Conservation (phyloP, 2,797 vertebrate species). For the Luscinia megarhynchos region DNA sequence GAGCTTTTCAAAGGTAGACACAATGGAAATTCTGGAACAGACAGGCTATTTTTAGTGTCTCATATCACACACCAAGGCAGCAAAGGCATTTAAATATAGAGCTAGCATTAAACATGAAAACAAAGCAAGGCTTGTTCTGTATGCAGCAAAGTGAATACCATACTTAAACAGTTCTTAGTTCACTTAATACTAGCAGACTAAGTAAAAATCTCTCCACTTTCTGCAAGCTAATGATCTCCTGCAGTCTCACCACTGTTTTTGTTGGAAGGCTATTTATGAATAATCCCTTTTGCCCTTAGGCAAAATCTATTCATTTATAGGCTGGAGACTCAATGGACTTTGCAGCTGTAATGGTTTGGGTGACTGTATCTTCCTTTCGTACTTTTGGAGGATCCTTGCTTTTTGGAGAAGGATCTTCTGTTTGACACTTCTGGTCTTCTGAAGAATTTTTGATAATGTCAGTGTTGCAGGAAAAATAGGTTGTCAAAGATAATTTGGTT, state of each 20-base stretch:
- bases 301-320: conserved; percentile 3
- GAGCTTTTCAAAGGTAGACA: conserved; percentile 29
- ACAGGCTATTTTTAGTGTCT: neutral
- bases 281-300: neutral
- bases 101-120: conserved; percentile 25
- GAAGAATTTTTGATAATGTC: neutral
- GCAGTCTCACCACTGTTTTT: neutral
- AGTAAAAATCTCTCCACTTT: conserved; percentile 8
- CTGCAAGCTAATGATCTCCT: neutral
- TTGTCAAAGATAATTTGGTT: neutral
- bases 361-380: neutral
- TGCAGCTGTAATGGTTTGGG: neutral
- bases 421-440: neutral
- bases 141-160: neutral
- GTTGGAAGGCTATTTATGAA: conserved; percentile 25
- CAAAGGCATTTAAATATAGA: conserved; percentile 38
- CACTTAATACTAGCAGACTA: neutral
- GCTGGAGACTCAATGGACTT: neutral
- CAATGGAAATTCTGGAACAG: conserved; percentile 11
- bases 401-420: neutral
- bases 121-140: conserved; percentile 47
- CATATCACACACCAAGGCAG: neutral
- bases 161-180: conserved; percentile 20
- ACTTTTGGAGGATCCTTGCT: neutral
- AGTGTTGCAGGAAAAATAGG: neutral